Evolutionary conservation across 2,113 vertebrate genomes (phyloP).

Genomic region (Corythornis cristatus): DNA sequence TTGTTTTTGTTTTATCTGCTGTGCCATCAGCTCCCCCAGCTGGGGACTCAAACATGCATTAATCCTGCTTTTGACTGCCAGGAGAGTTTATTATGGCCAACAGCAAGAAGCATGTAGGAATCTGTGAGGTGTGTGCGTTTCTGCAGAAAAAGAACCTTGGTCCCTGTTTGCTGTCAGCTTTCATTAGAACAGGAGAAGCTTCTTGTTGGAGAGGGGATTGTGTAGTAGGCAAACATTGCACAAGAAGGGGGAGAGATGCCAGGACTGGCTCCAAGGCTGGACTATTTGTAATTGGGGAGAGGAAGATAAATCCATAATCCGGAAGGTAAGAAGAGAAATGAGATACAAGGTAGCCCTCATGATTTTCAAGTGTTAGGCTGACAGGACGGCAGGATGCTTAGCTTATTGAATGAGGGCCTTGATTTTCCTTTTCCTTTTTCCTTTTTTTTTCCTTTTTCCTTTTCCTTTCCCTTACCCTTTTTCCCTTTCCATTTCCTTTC

Average conservation of each 20-base stretch:
- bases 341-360: background rate
- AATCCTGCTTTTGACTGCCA: constrained; percentile 47
- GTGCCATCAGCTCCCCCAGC: constrained; percentile 43
- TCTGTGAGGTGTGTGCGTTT: constrained; percentile 45
- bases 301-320: background rate
- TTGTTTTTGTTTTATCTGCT: constrained; percentile 55
- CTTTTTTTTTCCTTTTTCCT: too few relatives aligned
- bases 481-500: background rate
- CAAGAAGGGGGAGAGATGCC: background rate
- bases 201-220: background rate
- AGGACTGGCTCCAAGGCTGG: background rate
- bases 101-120: constrained; percentile 68
- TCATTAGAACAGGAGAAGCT: constrained; percentile 31
- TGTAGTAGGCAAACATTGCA: constrained; percentile 14
- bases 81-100: constrained; percentile 63
- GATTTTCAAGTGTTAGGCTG: background rate
- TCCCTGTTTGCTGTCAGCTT: constrained; percentile 35
- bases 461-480: too few relatives aligned
- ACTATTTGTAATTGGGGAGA: background rate
- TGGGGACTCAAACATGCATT: constrained; percentile 33
- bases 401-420: background rate
- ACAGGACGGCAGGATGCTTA: background rate
- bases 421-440: background rate
- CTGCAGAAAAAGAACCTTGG: constrained; percentile 25
- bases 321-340: background rate